Conservation (phyloP, 2,113 vertebrate species). For the Silurus glanis region DNA sequence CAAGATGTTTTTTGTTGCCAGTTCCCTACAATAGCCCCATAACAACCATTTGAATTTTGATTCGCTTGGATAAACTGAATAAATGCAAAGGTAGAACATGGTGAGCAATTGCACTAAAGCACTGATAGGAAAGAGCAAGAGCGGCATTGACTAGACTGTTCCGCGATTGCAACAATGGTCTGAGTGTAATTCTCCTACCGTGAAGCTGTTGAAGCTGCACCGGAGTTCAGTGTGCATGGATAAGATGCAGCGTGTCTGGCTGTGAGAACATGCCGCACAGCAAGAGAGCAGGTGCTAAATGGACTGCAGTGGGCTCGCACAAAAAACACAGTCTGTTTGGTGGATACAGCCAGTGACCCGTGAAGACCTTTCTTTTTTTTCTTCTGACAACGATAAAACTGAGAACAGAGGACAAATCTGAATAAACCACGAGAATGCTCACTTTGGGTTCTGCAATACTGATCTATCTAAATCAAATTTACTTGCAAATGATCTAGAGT, state of each 20-base stretch:
- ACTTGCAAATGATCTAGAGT: background rate
- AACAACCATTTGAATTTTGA: constrained; percentile 23
- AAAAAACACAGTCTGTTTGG: constrained; percentile 49
- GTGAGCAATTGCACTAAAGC: constrained; percentile 44
- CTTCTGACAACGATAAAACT: constrained; percentile 65
- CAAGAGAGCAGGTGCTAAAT: background rate
- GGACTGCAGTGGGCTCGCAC: constrained; percentile 28
- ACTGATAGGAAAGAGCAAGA: constrained; percentile 49
- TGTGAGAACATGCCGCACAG: constrained; percentile 43
- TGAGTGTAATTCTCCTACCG: constrained; percentile 36
- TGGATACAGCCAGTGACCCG: constrained; percentile 66
- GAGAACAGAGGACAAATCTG: constrained; percentile 69
- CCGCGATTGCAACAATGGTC: constrained; percentile 35
- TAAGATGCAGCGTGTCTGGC: constrained; percentile 42
- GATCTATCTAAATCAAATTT: background rate
- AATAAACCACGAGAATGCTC: constrained; percentile 71
- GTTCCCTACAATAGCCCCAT: background rate
- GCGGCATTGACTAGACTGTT: constrained; percentile 33
- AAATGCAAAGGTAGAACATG: constrained; percentile 33
- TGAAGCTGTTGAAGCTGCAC: constrained; percentile 23
- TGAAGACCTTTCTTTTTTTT: constrained; percentile 65
- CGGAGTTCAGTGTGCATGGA: constrained; percentile 33
- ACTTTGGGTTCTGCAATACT: constrained; percentile 57
- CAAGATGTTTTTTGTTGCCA: background rate
- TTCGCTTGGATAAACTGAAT: constrained; percentile 23